A percentile compares a stretch with the other conserved stretches of the same genome.
Conservation (phyloP, 2,888 invertebrate species). For the Sipha maydis region DNA sequence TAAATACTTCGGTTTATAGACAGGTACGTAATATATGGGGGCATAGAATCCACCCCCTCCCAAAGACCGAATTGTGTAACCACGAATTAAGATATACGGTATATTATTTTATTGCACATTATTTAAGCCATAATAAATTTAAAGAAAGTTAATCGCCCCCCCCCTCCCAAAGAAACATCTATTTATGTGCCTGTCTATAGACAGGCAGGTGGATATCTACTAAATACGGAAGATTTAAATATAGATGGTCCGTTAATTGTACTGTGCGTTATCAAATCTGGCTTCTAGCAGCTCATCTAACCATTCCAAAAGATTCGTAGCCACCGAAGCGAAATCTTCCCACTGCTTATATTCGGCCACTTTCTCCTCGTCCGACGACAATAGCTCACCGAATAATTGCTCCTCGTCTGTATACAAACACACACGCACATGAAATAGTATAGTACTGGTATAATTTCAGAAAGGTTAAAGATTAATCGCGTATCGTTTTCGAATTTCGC, state of each 20-base stretch:
- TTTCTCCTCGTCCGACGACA: constrained; percentile 66
- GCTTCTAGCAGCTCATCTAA: constrained; percentile 64
- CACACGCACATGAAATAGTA: not conserved
- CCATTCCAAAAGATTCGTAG: constrained; percentile 76
- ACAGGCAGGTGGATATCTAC: too few species aligned
- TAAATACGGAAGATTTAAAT: not conserved
- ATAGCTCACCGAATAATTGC: constrained; percentile 47
- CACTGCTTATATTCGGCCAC: constrained; percentile 70
- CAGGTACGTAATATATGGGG: too few species aligned
- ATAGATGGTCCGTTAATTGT: not conserved
- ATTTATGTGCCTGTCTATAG: too few species aligned
- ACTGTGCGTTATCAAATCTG: not conserved
- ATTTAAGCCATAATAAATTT: too few species aligned
- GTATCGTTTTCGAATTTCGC: not conserved
- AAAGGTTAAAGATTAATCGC: not conserved
- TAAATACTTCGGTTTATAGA: too few species aligned
- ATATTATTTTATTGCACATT: too few species aligned
- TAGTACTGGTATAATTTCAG: not conserved
- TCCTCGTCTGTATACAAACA: constrained; percentile 29
- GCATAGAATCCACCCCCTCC: too few species aligned
- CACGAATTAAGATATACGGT: too few species aligned
- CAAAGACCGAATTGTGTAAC: too few species aligned
- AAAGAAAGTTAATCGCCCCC: too few species aligned
- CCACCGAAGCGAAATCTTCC: constrained; percentile 81
- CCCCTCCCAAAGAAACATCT: too few species aligned